Base-by-base conservation (phyloP, 1,140 invertebrate genomes). In the Neodiprion fabricii region DNA sequence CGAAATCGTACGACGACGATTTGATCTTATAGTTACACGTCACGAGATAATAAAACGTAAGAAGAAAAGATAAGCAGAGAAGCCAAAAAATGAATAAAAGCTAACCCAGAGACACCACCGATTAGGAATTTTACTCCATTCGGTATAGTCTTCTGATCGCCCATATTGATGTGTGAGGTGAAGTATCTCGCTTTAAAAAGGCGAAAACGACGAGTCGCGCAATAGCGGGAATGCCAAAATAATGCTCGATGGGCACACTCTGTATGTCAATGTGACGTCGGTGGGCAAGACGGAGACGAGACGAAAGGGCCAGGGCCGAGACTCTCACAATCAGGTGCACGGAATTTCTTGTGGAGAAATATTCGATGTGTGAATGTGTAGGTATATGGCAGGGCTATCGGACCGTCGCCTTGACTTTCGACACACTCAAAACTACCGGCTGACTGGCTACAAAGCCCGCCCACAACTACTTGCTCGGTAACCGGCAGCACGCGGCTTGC, bases 61-160 rank as follows among this genome's bases (percentile, higher is more conserved):
- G 28, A 40, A 40, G 28, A 40, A 21, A 21, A 40, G 28, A 40
- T 40, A 40, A 40, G 28, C 28, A 3, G 5, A 5, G 28, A 40
- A 40, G 28, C 5, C 1, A 40, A 40, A 40, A 40, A 40, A 40
- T 4, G 28, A 40, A 40, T 40, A 80, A 70, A 80, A 82, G 88
- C 87, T 87, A 91, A 95, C 94, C 93, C 94, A 75, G 94, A 91
- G 77, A 91, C 89, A 75, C 91, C 91, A 70, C 92, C 92, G 78
- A 93, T 92, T n/a, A 92, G 82, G 77, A 93, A 93, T 84, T 93
- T 93, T 70, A 92, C 84, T 48, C 85, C 87, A 85, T 92, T 92
- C 7, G 92, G 91, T 50, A 92, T 89, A 71, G 81, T 82, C 68
- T 78, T 81, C 66, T 81, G 49, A 23, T 65, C 50, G 23, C 72